Conservation (phyloP, 1,140 invertebrate species). For the Drosophila ironensis region DNA sequence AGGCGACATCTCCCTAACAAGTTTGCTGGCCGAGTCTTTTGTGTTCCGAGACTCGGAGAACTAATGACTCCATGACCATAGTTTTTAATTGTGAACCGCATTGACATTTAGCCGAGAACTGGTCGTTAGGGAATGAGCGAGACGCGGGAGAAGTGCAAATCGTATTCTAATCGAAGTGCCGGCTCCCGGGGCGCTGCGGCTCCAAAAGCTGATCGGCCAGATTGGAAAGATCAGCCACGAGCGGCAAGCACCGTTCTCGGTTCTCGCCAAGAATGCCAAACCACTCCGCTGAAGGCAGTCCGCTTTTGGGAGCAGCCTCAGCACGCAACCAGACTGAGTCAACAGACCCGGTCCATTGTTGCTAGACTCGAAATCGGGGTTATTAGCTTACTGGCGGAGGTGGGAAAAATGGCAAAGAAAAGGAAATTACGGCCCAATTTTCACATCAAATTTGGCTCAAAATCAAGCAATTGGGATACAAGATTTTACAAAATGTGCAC, state of each 20-base stretch:
- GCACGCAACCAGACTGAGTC: constrained; percentile 54
- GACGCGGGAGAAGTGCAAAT: constrained; percentile 12
- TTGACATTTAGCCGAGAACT: constrained; percentile 63
- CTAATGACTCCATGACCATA: neutral
- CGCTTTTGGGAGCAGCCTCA: constrained; percentile 59
- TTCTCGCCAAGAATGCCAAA: constrained; percentile 65
- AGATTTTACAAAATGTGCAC: no score
- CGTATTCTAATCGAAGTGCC: constrained; percentile 63
- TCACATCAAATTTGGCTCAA: neutral
- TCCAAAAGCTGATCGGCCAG: constrained; percentile 19
- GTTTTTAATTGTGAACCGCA: constrained; percentile 47
- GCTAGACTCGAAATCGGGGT: constrained; percentile 24
- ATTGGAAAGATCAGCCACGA: constrained; percentile 20
- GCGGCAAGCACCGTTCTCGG: constrained; percentile 47
- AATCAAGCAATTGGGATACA: no score
- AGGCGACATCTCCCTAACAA: constrained; percentile 7
- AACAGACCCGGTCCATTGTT: constrained; percentile 49
- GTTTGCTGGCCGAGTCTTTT: constrained; percentile 32
- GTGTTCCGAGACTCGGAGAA: constrained; percentile 13
- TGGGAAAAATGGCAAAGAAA: constrained; percentile 1
- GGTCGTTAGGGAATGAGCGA: constrained; percentile 20
- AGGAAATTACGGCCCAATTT: neutral
- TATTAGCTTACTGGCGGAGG: constrained; percentile 3
- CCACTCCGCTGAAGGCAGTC: constrained; percentile 63
- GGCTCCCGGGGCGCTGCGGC: constrained; percentile 17